Base-by-base conservation (phyloP, 2,888 invertebrate genomes). In the Pseudococcus jackbeardsleyi region DNA sequence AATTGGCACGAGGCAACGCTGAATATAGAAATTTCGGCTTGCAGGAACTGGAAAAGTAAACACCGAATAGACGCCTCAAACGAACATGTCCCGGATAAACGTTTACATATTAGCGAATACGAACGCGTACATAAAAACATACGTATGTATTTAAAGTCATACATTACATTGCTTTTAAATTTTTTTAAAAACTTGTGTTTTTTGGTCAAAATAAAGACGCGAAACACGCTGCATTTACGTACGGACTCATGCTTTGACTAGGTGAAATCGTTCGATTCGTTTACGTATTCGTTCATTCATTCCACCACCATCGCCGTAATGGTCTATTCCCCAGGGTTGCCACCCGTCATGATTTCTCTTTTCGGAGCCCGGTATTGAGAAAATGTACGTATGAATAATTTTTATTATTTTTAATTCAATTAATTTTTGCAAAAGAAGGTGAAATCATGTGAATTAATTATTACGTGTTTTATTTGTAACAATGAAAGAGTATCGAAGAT, bases 91-190 rank as follows among this genome's bases (percentile, higher is more conserved):
- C 46, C 26, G 26, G 79, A 82, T 46, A 46, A 82, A 19, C 19
- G 12, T 46, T 82, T 46, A 79, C 79, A 82, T 82, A 82, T 82
- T 82, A 82, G 22, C 46, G 79, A 42, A 79, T 86, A 68, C 86
- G 86, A 59, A 68, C 86, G 68, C 68, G 42, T 86, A 46, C 39
- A 86, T 86, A 15, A 64, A 68, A 46, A 68, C 46, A 68, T 42
- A 68, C 86, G 46, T 68, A 68, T 64, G 42, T 68, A 68, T 46
- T 68, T 42, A 68, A 22, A 86, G n/a, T 59, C 64, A 26, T 86
- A 68, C 19, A 86, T 59, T 64, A 54, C 50, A 46, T 85, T 22
- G 42, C n/a, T 22, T 72, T 72, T 86, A 59, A 33, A 68, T 68
- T 39, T 12, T 46, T 46, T n/a, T 2, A 46, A n/a, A n/a, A 82